These are phyloP conservation scores for Thecophora atra DNA, from an alignment of 2,888 invertebrate species.

Conservation along the genomic window DNA sequence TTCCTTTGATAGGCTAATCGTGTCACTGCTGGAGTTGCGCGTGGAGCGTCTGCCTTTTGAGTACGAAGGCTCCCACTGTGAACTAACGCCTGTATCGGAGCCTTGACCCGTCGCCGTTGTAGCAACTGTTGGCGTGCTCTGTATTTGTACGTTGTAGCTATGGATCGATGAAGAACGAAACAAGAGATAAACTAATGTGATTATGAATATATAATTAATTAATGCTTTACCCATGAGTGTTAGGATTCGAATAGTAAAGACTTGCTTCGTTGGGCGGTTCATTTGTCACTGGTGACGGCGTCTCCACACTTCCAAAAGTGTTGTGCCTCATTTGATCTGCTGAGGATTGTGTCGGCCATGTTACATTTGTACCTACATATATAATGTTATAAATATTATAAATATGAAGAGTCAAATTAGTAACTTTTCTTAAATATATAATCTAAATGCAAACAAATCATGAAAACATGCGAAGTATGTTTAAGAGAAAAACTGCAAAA, in stretches of 20 bases:
- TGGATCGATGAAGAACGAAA: conserved; percentile 10
- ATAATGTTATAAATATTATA: too few relatives aligned
- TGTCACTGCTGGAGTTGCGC: conserved; percentile 56
- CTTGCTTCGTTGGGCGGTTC: conserved; percentile 60
- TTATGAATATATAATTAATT: not conserved
- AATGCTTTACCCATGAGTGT: conserved; percentile 61
- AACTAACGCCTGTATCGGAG: conserved; percentile 59
- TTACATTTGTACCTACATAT: conserved; percentile 61
- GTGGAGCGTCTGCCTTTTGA: conserved; percentile 63
- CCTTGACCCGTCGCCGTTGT: conserved; percentile 58
- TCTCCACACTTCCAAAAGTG: conserved; percentile 64
- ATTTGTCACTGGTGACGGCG: conserved; percentile 64
- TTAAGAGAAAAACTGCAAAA: too few relatives aligned
- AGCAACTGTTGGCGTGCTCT: conserved; percentile 60
- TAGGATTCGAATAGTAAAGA: conserved; percentile 63
- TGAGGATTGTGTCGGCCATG: conserved; percentile 62
- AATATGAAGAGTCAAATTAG: too few relatives aligned
- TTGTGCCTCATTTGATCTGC: conserved; percentile 63
- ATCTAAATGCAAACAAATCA: too few relatives aligned
- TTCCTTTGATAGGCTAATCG: conserved; percentile 66
- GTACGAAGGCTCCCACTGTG: conserved; percentile 57
- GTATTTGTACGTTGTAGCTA: conserved; percentile 65
- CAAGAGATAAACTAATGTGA: too few relatives aligned
- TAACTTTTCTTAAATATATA: too few relatives aligned
- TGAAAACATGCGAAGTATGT: too few relatives aligned